Evolutionary conservation across 2,888 invertebrate genomes (phyloP), one percentile per base, ranked within the genome.

Genomic region (Adelphocoris suturalis): DNA sequence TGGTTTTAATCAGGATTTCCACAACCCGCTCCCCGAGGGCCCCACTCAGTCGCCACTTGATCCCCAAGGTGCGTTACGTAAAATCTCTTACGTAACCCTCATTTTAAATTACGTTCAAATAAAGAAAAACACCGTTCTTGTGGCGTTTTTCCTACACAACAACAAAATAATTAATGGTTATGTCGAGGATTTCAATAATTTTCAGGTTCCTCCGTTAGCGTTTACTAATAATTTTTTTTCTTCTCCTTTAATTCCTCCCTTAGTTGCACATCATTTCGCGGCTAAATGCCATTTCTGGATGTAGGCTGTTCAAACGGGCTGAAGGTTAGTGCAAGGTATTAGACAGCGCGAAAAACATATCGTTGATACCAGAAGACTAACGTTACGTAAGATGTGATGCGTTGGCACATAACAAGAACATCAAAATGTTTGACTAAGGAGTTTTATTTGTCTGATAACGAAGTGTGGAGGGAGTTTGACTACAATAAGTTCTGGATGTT

Each of bases 61-160:
- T 68, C 68, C 68, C 68, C 68, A 68, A 68, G 68, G 23, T 68
- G 68, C 23, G 68, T 68, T 68, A 68, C 68, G 68, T 68, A 68
- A 68, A 61, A 68, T 68, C 68, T 68, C 68, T 68, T 68, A 68
- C 68, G 68, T 68, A 68, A 68, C 68, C 27, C 23, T 12, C 68
- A 68, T 68, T 68, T 68, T 23, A 68, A 68, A 68, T 68, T 68
- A 68, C 68, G 68, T 23, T 19, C 68, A 68, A 68, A 68, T 68
- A 23, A 68, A 68, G 23, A 68, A 27, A 23, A 68, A 68, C 19
- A 23, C 1, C 52, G 52, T 52, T 52, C 52, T 52, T 52, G 14
- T 11, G 52, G 16, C 3, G 52, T 37, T 37, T 37, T 37, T 7
- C 3, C 37, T 52, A 52, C 12, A 52, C 68, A n/a, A 57, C 57